phyloP scores from a whole-genome alignment of 2,797 vertebrate species.

The Intellagama lesueurii region DNA sequence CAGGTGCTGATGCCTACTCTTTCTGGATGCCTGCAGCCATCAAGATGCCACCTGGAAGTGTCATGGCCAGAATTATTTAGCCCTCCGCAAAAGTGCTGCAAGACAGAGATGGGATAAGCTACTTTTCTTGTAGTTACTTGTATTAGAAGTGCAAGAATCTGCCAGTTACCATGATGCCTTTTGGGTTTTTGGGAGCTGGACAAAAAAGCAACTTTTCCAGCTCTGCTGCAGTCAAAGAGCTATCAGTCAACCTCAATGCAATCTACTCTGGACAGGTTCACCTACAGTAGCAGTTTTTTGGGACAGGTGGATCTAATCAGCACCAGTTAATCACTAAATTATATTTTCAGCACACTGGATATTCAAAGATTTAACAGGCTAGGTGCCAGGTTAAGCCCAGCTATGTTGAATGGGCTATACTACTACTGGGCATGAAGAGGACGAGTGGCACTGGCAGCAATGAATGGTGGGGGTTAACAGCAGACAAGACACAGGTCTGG shows the following conservation, averaged over 20 bases:
- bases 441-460: not conserved
- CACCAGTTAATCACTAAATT: not conserved
- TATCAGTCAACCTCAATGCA: not conserved
- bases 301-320: no score
- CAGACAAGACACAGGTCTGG: not conserved
- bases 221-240: not conserved
- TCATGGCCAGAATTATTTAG: not conserved
- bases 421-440: not conserved
- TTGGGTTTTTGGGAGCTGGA: no score
- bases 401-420: not conserved
- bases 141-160: no score
- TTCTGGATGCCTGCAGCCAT: not conserved
- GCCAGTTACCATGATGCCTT: no score
- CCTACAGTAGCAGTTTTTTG: no score
- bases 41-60: not conserved
- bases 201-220: not conserved
- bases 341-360: not conserved
- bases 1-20: not conserved
- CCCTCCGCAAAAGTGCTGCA: no score
- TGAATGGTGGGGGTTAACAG: no score
- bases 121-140: no score
- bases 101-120: no score
- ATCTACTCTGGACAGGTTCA: not conserved
- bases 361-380: not conserved
- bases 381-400: not conserved